Percentiles rank a stretch among this genome's conserved stretches.
Evolutionary conservation across 2,888 invertebrate species (phyloP).

Genomic region (Dilophus febrilis): DNA sequence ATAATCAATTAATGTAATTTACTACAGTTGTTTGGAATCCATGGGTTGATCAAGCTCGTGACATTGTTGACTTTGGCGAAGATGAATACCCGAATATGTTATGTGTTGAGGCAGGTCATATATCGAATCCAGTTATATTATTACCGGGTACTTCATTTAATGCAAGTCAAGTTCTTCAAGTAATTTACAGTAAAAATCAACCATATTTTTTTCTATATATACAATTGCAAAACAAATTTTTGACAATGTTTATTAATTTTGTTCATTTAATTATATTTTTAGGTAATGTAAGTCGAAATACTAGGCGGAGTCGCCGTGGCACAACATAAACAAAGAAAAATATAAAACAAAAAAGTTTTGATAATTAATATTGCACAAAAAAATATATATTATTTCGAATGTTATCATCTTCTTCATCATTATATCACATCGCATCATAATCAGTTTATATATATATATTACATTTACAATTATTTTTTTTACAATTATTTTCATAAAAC

Average conservation of each 20-base stretch:
- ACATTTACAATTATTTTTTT: no score
- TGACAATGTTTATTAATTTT: not conserved
- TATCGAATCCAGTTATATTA: conserved; percentile 71
- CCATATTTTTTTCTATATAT: not conserved
- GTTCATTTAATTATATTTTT: not conserved
- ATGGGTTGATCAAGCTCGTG: conserved; percentile 83
- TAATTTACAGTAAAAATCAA: conserved; percentile 19
- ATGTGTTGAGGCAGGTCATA: conserved; percentile 87
- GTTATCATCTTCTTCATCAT: conserved; percentile 2
- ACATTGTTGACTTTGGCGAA: conserved; percentile 89
- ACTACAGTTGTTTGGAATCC: conserved; percentile 83
- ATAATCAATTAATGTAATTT: not conserved
- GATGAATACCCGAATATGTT: conserved; percentile 94
- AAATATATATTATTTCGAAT: no score
- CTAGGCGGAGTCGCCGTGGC: conserved; percentile 23
- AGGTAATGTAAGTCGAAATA: conserved; percentile 29
- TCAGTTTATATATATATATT: no score
- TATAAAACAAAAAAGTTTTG: no score
- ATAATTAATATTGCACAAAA: no score
- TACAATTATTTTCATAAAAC: no score
- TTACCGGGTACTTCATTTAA: conserved; percentile 83
- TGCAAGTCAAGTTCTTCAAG: conserved; percentile 79
- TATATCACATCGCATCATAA: not conserved
- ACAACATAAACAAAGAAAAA: not conserved
- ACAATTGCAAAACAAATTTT: not conserved